Conservation (phyloP, 2,888 invertebrate species). For the Cinara cedri region DNA sequence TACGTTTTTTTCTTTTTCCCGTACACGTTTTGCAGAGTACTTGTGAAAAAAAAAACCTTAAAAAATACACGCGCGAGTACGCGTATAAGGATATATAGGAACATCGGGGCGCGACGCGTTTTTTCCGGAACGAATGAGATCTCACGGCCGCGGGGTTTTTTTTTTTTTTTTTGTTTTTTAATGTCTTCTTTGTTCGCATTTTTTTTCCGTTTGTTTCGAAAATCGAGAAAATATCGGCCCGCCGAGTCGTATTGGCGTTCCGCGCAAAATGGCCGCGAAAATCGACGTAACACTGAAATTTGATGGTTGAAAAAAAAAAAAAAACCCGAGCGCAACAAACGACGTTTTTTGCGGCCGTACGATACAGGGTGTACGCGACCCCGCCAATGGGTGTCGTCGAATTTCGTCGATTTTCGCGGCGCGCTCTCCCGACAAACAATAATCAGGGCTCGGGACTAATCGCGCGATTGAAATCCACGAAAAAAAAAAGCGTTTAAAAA, state of each 20-base stretch:
- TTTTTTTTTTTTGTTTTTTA: neutral
- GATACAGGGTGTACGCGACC: no score
- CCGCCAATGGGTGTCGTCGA: no score
- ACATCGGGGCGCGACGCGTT: conserved; percentile 41
- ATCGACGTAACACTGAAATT: no score
- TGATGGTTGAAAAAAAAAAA: no score
- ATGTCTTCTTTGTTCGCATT: neutral
- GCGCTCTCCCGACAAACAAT: no score
- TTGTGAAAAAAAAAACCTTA: neutral
- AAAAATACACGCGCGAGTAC: conserved; percentile 7
- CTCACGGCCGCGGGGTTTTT: conserved; percentile 17
- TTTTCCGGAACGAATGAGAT: conserved; percentile 49
- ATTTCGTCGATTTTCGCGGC: no score
- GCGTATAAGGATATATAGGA: neutral
- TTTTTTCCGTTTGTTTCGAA: neutral
- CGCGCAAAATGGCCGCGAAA: neutral
- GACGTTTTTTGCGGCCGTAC: no score
- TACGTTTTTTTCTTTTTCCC: no score
- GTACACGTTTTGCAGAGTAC: neutral
- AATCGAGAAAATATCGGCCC: neutral
- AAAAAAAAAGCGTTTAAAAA: no score
- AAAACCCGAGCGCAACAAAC: no score
- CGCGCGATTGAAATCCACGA: no score
- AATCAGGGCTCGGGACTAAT: no score
- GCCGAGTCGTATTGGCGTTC: neutral